These are phyloP conservation scores for Chloropsis cyanopogon DNA, from an alignment of 2,113 vertebrate species.

Conservation along the genomic window DNA sequence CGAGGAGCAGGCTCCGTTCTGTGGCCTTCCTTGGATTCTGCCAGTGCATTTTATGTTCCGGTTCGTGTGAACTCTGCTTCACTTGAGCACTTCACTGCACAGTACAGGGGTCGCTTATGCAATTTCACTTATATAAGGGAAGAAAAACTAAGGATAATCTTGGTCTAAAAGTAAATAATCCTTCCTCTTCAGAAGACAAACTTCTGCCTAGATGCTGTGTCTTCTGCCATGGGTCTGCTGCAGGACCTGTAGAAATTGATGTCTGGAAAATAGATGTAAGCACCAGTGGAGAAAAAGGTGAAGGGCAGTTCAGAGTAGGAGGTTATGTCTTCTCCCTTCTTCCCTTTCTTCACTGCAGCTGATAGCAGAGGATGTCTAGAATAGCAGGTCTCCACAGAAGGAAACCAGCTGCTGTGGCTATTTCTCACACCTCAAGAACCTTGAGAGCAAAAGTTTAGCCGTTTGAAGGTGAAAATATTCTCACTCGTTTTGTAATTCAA, in stretches of 20 bases:
- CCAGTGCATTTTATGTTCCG: conserved; percentile 90
- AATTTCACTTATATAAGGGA: not conserved
- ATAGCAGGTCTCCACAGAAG: not conserved
- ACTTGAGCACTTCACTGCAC: not conserved
- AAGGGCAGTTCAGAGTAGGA: not conserved
- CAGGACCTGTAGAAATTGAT: not conserved
- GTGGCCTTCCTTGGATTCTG: conserved; percentile 94
- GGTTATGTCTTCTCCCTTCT: not conserved
- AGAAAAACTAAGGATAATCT: not conserved
- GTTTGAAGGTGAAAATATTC: not conserved
- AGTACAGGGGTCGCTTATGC: not conserved
- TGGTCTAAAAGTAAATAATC: not conserved
- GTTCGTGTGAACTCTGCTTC: conserved; percentile 67
- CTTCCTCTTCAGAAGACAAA: not conserved
- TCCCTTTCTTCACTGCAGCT: not conserved
- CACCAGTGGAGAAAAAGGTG: not conserved
- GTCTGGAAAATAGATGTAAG: not conserved
- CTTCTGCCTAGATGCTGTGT: not conserved
- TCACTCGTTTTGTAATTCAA: not conserved
- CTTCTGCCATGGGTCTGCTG: not conserved
- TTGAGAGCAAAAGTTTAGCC: not conserved
- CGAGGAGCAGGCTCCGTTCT: conserved; percentile 84
- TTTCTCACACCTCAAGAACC: not conserved
- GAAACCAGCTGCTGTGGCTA: not conserved
- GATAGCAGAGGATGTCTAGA: not conserved